Percentiles rank a stretch among this genome's conserved stretches.
Conservation (phyloP, 2,797 vertebrate genomes). For the Eremophila alpestris region DNA sequence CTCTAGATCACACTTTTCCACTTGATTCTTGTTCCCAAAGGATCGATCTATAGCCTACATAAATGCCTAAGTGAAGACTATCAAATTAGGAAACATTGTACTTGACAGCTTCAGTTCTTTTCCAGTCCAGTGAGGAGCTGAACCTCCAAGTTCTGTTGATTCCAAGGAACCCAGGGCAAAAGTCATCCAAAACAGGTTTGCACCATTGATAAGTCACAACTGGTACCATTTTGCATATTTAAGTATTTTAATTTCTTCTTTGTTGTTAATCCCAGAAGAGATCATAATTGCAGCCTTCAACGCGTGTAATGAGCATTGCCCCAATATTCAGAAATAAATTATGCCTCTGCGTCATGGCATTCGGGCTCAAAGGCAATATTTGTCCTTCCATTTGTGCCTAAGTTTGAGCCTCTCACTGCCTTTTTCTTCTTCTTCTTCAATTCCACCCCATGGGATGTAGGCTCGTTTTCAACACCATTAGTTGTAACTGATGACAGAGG, state of each 20-base stretch:
- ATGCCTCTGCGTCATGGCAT: conserved; percentile 24
- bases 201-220: not conserved
- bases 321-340: not conserved
- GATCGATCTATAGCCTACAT: not conserved
- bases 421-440: conserved; percentile 74
- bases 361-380: conserved; percentile 80
- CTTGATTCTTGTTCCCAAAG: not conserved
- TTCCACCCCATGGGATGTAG: conserved; percentile 10
- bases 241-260: not conserved
- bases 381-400: conserved; percentile 73
- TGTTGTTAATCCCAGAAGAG: not conserved
- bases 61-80: not conserved
- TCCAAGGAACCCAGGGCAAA: not conserved
- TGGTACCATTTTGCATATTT: not conserved
- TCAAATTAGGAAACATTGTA: not conserved
- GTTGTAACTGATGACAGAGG: conserved; percentile 45
- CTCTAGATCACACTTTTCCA: not conserved
- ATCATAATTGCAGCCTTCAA: not conserved
- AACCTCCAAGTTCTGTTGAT: not conserved
- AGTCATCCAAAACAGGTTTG: not conserved
- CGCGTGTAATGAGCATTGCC: not conserved
- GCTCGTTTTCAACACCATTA: conserved; percentile 53
- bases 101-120: not conserved
- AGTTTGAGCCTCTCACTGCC: conserved; percentile 58
- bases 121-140: not conserved